Percentiles rank a stretch among this genome's conserved stretches.
Evolutionary conservation across 2,797 vertebrate species (phyloP).

Genomic region (Sebastes vulpes): DNA sequence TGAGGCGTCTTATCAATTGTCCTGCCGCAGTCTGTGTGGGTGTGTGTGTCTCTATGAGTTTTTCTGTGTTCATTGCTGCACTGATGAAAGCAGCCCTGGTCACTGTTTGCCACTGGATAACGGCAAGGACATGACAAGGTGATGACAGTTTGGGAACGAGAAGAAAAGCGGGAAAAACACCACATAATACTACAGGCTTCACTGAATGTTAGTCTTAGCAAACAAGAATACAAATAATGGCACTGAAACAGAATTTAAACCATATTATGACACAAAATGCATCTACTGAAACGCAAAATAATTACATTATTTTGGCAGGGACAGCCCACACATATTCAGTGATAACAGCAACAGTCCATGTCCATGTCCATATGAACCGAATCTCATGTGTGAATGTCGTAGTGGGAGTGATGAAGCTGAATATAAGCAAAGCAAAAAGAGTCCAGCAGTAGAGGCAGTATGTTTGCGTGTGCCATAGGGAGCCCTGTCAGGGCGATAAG

Average conservation of each 20-base stretch:
- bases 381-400: background rate
- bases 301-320: background rate
- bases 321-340: background rate
- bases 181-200: background rate
- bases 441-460: background rate
- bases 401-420: background rate
- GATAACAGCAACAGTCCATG: background rate
- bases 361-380: background rate
- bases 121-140: constrained; percentile 10
- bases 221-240: background rate
- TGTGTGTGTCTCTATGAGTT: background rate
- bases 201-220: background rate
- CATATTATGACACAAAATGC: background rate
- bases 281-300: background rate
- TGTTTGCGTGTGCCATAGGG: constrained; percentile 9
- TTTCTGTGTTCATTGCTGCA: background rate
- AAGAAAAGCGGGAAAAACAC: background rate
- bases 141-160: background rate
- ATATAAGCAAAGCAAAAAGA: background rate
- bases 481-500: constrained; percentile 36
- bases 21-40: background rate
- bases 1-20: background rate
- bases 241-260: background rate
- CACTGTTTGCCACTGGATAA: background rate
- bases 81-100: background rate